Evolutionary conservation across 2,888 invertebrate genomes (phyloP).

Genomic region (Drosophila incognita): DNA sequence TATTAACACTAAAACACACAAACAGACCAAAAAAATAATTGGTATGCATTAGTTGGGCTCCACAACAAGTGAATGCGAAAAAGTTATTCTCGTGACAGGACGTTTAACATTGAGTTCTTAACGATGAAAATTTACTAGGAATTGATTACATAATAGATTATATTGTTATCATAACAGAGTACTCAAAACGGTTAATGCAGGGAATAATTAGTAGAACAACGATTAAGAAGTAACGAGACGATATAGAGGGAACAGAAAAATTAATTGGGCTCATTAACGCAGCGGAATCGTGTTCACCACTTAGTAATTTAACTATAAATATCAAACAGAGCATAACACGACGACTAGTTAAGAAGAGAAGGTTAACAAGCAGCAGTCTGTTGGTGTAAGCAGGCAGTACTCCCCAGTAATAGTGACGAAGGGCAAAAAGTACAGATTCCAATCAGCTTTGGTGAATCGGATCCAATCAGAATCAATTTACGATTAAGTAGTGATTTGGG

Average conservation of each 20-base stretch:
- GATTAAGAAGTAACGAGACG: neutral
- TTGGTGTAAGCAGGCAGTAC: neutral
- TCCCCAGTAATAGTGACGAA: neutral
- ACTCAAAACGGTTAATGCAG: too few species aligned
- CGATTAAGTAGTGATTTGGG: too few species aligned
- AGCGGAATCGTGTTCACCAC: too few species aligned
- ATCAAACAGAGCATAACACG: too few species aligned
- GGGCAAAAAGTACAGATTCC: neutral
- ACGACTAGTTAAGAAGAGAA: too few species aligned
- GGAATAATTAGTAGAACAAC: neutral
- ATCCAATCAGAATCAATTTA: too few species aligned
- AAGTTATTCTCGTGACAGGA: neutral
- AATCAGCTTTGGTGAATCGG: neutral
- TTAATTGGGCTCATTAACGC: too few species aligned
- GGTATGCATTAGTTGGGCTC: accelerated
- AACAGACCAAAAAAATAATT: neutral
- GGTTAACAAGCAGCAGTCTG: neutral
- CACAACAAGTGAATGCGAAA: too few species aligned
- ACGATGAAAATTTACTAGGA: neutral
- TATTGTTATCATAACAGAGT: too few species aligned
- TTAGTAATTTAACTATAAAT: too few species aligned
- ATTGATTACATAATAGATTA: neutral
- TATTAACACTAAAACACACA: neutral
- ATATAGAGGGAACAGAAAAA: too few species aligned
- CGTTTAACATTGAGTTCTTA: neutral